Percentiles rank a stretch among this genome's conserved stretches.
Conservation (phyloP, 2,797 vertebrate species). For the Cephalopachus bancanus region DNA sequence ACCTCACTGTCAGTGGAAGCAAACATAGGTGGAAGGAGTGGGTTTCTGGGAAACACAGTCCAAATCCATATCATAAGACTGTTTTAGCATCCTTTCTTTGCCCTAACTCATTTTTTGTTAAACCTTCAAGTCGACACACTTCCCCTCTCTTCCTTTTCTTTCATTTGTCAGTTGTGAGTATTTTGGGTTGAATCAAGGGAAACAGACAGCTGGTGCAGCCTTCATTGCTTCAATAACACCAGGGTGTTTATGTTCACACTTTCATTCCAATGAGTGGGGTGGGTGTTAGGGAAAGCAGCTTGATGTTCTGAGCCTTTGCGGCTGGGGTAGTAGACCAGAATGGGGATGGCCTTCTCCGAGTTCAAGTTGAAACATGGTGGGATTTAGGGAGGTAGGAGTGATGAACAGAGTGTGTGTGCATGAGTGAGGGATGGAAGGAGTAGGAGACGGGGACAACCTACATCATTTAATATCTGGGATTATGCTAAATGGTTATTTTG, state of each 20-base stretch:
- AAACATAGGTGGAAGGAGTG: rapidly evolving
- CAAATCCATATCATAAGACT: neutral
- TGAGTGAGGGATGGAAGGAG: no score
- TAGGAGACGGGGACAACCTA: rapidly evolving
- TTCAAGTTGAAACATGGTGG: slow-evolving; percentile 14
- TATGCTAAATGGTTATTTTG: neutral
- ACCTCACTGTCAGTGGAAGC: neutral
- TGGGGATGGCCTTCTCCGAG: neutral
- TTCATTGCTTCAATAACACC: slow-evolving; percentile 55
- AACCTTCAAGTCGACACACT: slow-evolving; percentile 25
- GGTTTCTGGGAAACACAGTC: neutral
- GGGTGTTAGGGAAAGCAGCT: slow-evolving; percentile 57
- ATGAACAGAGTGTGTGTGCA: neutral
- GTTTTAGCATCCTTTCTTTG: neutral
- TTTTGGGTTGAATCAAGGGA: slow-evolving; percentile 77
- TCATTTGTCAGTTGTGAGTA: slow-evolving; percentile 69
- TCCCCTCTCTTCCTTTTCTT: slow-evolving; percentile 41
- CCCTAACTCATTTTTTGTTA: neutral
- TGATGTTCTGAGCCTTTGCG: neutral
- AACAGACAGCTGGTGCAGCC: slow-evolving; percentile 79
- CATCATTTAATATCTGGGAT: neutral
- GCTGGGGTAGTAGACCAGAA: neutral
- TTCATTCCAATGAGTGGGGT: neutral
- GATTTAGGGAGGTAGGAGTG: neutral
- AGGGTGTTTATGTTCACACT: slow-evolving; percentile 77